Evolutionary conservation across 2,888 invertebrate genomes (phyloP), one percentile per base, ranked within the genome.

Genomic region (Leptinotarsa peninsularis): DNA sequence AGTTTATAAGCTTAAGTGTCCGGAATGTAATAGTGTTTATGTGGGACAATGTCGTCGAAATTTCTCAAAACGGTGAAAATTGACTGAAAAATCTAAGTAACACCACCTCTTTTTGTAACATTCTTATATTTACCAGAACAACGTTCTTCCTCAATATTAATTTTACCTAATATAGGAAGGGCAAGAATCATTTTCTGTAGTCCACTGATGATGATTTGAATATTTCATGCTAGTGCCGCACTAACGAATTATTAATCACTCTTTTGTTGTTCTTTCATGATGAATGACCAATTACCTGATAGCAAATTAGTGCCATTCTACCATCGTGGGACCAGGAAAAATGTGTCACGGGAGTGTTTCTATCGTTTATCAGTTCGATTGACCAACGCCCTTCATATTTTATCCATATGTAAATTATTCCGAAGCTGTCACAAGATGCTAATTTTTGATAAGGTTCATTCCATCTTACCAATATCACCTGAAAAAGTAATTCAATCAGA

Each of bases 251-350:
- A 52, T 4, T n/a, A n/a, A 52, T 52, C 17, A 52, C 52, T 63
- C 63, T n/a, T n/a, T n/a, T 43, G n/a, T 27, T 63, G n/a, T 33
- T 10, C 13, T 13, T 58, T 58, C 21, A 58, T 63, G 33, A 17
- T 63, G n/a, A n/a, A 43, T 86, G n/a, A 56, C n/a, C 1, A 33
- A 58, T 69, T 88, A 94, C 94, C 92, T 96, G 95, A 89, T 99
- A 99, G 87, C 98, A 98, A 84, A 99, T 99, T 75, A 99, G 92
- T 2, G 99, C 99, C 96, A 98, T 98, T 69, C 97, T 92, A 18
- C 99, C 99, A 89, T 98, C 98, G 87, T 99, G 98, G 0, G 97
- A 98, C 99, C 99, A 99, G 21, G 97, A 96, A 90, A 99, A 98
- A 89, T 99, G 98, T 21, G 98, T 98, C 77, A 98, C 98, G 66